Base-by-base conservation (phyloP, 64 coral and sea anemone genomes). In the Montipora efflorescens region DNA sequence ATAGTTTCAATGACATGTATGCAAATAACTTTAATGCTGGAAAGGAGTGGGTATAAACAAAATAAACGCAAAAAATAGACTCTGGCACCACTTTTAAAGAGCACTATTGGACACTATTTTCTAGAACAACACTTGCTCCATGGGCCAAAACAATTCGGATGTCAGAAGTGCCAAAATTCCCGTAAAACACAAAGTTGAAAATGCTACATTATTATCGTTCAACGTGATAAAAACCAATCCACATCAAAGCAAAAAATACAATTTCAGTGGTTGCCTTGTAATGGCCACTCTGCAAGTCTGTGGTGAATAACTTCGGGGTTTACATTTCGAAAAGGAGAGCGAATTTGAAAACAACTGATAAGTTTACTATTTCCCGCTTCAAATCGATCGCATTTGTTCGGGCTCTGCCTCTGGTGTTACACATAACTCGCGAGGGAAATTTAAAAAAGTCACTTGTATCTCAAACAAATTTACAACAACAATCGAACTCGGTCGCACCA, bases 371-470 rank as follows among this genome's bases (percentile, higher is more conserved):
- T 66, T 68, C 52, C 62, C 22, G 72, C 67, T 90, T 81, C 21
- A 19, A 45, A 28, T 88, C 23, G n/a, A 77, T 84, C 2, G 71
- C 59, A 74, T 46, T 84, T 47, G 36, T 72, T 72, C 19, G 78
- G 11, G 14, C 50, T 67, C 12, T 36, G 19, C 20, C 20, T 7
- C 18, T 21, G 10, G 12, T 16, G 23, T 67, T 18, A 59, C 47
- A 66, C 75, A 81, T 80, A 80, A 59, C 43, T 43, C 77, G 89
- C 93, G 96, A 95, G 96, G 96, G 96, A 97, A 97, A 97, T 97
- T 97, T 94, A 95, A 97, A 64, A 97, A 94, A 94, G 70, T 92
- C 90, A 89, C 53, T 16, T 45, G 7, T 44, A 23, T 50, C 9
- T 67, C 66, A 19, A 7, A 86, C 64, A 86, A 20, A 11, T 86